A percentile compares a stretch with the other conserved stretches of the same genome.
phyloP scores from a whole-genome alignment of 2,888 invertebrate species.

The Aleiodes alternator region DNA sequence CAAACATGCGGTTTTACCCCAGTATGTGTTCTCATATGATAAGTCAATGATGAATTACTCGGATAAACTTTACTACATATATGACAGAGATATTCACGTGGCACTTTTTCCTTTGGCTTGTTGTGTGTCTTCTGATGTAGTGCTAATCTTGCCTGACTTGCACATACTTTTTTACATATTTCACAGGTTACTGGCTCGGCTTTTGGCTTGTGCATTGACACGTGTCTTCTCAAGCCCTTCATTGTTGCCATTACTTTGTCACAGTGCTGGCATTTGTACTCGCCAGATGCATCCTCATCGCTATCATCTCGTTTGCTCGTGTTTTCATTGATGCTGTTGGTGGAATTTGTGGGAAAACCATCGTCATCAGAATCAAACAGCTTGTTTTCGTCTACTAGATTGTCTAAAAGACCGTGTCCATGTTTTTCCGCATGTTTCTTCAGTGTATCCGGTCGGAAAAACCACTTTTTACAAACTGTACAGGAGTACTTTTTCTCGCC shows the following conservation, averaged over 20 bases:
- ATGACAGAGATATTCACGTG: conserved; percentile 72
- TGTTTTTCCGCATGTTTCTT: conserved; percentile 74
- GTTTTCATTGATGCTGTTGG: background rate
- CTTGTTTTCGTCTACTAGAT: conserved; percentile 70
- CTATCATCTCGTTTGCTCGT: conserved; percentile 51
- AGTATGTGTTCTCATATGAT: conserved; percentile 74
- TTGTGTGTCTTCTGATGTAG: conserved; percentile 72
- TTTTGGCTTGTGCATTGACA: conserved; percentile 73
- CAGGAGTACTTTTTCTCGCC: conserved; percentile 74
- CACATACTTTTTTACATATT: conserved; percentile 72
- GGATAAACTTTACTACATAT: conserved; percentile 74
- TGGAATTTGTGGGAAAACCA: conserved; percentile 55
- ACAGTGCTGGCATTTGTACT: conserved; percentile 73
- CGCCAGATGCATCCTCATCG: conserved; percentile 55
- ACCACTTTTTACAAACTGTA: conserved; percentile 73
- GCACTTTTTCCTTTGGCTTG: conserved; percentile 72
- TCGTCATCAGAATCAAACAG: conserved; percentile 72
- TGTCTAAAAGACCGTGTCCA: conserved; percentile 72
- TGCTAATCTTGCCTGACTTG: conserved; percentile 70
- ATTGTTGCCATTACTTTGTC: conserved; percentile 73
- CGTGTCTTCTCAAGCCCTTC: conserved; percentile 72
- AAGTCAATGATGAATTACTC: conserved; percentile 73
- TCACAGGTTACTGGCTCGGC: conserved; percentile 72
- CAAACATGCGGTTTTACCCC: conserved; percentile 73
- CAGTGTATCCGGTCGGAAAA: conserved; percentile 71